Percentiles rank a stretch among this genome's conserved stretches.
Evolutionary conservation across 2,113 vertebrate species (phyloP).

Genomic region (Anhinga anhinga): DNA sequence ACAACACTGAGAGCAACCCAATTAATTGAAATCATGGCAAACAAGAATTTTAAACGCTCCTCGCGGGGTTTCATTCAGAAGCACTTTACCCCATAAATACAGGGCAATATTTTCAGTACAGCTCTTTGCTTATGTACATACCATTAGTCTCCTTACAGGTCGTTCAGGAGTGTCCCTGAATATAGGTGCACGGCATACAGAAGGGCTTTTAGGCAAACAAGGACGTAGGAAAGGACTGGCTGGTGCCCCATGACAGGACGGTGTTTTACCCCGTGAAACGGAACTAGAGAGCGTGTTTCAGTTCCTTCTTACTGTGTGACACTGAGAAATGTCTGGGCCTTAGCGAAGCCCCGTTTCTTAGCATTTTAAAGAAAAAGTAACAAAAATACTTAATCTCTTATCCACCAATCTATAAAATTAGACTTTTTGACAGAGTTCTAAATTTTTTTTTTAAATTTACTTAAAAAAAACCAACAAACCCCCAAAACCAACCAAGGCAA

Average conservation of each 20-base stretch:
- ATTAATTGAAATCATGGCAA: not conserved
- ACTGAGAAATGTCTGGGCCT: not conserved
- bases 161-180: not conserved
- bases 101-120: not conserved
- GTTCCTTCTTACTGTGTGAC: not conserved
- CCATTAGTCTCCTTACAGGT: not conserved
- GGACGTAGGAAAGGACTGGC: not conserved
- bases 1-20: not conserved
- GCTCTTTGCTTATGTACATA: not conserved
- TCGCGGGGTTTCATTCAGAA: not conserved
- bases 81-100: not conserved
- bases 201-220: not conserved
- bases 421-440: not conserved
- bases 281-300: not conserved
- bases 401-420: not conserved
- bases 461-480: not conserved
- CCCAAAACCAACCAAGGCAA: not conserved
- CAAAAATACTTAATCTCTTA: not conserved
- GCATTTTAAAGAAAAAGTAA: not conserved
- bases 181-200: not conserved
- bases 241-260: not conserved
- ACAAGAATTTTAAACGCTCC: not conserved
- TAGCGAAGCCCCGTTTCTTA: not conserved
- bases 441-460: not conserved
- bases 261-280: not conserved